Evolutionary conservation across 2,888 invertebrate species (phyloP).

Genomic region (Hedya salicella): DNA sequence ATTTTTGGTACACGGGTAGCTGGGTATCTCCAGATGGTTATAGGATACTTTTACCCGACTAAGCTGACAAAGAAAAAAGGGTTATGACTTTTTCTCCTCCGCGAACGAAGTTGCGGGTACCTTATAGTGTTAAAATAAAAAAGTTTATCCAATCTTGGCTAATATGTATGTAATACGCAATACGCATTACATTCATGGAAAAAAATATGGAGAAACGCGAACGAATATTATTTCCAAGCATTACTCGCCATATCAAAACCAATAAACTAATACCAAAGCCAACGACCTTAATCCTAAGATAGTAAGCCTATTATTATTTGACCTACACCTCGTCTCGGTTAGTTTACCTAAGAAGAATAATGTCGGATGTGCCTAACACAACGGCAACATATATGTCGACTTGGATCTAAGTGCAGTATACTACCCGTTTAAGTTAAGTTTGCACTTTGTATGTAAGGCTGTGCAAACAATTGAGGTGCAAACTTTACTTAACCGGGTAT

Average conservation of each 20-base stretch:
- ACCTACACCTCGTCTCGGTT: conserved; percentile 11
- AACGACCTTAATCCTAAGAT: conserved; percentile 17
- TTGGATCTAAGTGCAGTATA: neutral
- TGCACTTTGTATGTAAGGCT: neutral
- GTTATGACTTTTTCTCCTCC: too few species aligned
- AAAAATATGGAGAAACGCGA: neutral
- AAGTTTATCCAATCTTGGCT: too few species aligned
- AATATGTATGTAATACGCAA: too few species aligned
- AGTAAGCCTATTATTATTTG: conserved; percentile 13
- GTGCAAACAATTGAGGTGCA: neutral
- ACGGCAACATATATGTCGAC: neutral
- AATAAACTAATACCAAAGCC: neutral
- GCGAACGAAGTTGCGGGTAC: too few species aligned
- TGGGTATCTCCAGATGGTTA: too few species aligned
- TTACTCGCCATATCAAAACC: conserved; percentile 12
- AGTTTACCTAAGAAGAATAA: neutral
- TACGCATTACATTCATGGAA: neutral
- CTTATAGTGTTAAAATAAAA: too few species aligned
- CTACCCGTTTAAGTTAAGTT: neutral
- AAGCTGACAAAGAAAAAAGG: too few species aligned
- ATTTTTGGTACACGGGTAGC: too few species aligned
- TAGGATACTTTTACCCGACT: too few species aligned
- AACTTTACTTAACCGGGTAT: neutral
- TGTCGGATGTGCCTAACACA: neutral
- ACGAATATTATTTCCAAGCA: neutral